These are phyloP conservation scores for Altica lythri DNA, from an alignment of 2,888 invertebrate genomes.

Conservation along the genomic window DNA sequence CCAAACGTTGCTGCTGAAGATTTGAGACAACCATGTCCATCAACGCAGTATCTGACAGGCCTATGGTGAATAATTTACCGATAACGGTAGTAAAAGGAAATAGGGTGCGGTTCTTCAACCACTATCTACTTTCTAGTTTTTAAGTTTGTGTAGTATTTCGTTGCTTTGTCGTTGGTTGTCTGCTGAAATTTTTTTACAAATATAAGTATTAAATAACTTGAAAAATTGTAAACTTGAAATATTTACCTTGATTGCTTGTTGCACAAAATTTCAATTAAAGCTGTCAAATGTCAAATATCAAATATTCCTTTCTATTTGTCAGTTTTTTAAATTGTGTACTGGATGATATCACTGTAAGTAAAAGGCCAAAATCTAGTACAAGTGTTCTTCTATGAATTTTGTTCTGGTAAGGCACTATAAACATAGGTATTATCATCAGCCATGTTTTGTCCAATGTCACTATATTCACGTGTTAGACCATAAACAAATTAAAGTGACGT, in stretches of 20 bases:
- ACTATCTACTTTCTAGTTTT: slow-evolving; percentile 14
- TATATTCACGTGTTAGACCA: too few relatives aligned
- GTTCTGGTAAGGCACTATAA: too few relatives aligned
- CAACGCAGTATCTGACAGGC: slow-evolving; percentile 86
- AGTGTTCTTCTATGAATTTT: too few relatives aligned
- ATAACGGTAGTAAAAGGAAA: slow-evolving; percentile 13
- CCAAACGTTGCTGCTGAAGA: slow-evolving; percentile 90
- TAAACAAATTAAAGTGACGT: too few relatives aligned
- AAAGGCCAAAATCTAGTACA: too few relatives aligned
- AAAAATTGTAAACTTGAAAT: not conserved
- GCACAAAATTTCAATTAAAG: not conserved
- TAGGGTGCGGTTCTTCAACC: slow-evolving; percentile 27
- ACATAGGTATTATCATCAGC: too few relatives aligned
- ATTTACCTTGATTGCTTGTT: slow-evolving; percentile 11
- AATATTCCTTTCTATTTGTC: too few relatives aligned
- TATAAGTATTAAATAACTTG: not conserved
- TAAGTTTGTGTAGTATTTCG: slow-evolving; percentile 1
- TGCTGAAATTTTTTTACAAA: not conserved
- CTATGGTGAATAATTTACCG: slow-evolving; percentile 67
- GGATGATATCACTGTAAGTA: too few relatives aligned
- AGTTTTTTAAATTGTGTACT: slow-evolving; percentile 3
- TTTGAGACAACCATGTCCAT: slow-evolving; percentile 94
- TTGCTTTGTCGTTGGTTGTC: not conserved
- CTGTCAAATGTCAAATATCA: slow-evolving; percentile 4
- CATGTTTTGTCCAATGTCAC: too few relatives aligned